phyloP scores from a whole-genome alignment of 2,113 vertebrate species.

The Actenoides hombroni region DNA sequence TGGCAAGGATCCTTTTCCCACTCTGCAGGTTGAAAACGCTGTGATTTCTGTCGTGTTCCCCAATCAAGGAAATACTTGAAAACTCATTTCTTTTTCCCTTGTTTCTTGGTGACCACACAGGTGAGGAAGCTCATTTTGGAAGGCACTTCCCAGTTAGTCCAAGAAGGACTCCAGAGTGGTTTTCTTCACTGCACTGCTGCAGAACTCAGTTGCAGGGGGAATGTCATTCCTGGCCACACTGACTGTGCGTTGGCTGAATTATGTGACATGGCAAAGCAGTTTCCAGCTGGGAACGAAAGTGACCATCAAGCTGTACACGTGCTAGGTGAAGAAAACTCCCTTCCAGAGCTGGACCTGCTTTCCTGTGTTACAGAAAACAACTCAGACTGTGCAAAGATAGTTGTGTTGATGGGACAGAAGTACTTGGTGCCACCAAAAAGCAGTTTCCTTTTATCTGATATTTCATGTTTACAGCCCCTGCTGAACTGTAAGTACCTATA shows the following conservation, averaged over 20 bases:
- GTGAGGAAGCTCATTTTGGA: constrained; percentile 82
- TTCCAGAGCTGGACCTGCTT: constrained; percentile 80
- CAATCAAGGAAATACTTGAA: neutral
- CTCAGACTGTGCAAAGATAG: constrained; percentile 61
- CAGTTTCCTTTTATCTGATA: constrained; percentile 91
- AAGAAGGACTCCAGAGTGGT: constrained; percentile 77
- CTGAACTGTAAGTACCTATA: constrained; percentile 83
- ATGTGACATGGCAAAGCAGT: constrained; percentile 90
- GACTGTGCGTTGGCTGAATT: constrained; percentile 82
- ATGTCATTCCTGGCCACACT: neutral
- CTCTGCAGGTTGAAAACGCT: neutral
- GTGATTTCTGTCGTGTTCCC: neutral
- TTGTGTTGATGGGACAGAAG: constrained; percentile 85
- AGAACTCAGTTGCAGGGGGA: neutral
- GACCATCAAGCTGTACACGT: constrained; percentile 42
- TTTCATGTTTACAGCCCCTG: constrained; percentile 85
- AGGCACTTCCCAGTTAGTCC: constrained; percentile 80
- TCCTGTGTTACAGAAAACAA: constrained; percentile 82
- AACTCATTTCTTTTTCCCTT: neutral
- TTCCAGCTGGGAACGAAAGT: constrained; percentile 66
- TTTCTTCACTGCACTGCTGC: constrained; percentile 64
- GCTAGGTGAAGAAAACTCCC: constrained; percentile 48
- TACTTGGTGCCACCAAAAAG: constrained; percentile 87
- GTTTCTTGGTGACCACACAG: constrained; percentile 64
- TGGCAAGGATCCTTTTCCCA: neutral